A percentile compares a stretch with the other conserved stretches of the same genome.
These are phyloP conservation scores for Cervus canadensis DNA, from an alignment of 2,113 vertebrate genomes.

Conservation along the genomic window DNA sequence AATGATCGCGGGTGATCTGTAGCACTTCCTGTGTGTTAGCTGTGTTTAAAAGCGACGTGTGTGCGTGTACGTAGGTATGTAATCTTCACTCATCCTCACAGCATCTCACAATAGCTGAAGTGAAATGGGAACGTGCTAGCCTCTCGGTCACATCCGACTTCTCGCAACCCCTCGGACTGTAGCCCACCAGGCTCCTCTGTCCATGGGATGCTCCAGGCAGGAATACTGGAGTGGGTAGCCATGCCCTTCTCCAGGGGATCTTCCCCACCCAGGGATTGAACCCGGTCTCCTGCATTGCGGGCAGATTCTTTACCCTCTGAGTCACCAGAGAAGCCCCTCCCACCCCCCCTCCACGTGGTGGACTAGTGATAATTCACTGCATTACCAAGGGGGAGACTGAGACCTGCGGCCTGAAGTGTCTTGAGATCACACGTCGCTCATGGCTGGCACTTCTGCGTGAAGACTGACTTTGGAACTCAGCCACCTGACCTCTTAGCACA, in stretches of 20 bases:
- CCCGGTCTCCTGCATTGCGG: background rate
- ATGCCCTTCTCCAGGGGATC: background rate
- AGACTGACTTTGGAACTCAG: background rate
- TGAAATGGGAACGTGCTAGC: background rate
- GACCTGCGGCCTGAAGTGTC: background rate
- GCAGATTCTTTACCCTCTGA: background rate
- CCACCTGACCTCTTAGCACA: background rate
- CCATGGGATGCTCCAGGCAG: background rate
- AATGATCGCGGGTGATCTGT: background rate
- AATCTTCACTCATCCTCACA: background rate
- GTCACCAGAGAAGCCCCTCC: background rate
- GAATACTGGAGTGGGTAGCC: background rate
- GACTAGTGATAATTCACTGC: background rate
- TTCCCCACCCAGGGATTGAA: background rate
- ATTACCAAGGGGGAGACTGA: background rate
- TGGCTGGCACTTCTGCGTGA: rapidly evolving
- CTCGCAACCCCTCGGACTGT: background rate
- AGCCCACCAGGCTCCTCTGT: background rate
- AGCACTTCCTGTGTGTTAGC: background rate
- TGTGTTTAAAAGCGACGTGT: background rate
- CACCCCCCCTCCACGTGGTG: background rate
- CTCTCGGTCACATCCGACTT: background rate
- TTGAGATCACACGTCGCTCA: no score
- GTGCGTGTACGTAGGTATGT: rapidly evolving
- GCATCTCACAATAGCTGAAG: background rate